Conservation (phyloP, 2,888 invertebrate species). For the Entomobrya multifasciata region DNA sequence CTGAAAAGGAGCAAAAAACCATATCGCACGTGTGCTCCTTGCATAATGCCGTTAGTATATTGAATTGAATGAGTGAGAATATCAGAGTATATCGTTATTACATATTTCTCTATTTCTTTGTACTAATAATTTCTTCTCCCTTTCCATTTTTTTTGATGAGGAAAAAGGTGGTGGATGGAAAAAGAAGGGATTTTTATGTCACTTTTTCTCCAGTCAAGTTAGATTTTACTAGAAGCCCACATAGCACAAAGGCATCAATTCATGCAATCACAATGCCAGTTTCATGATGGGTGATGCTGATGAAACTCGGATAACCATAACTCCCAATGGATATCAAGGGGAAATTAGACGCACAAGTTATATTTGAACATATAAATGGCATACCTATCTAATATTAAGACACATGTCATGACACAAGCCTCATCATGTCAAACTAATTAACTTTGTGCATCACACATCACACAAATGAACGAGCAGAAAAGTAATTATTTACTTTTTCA, state of each 20-base stretch:
- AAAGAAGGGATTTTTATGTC: constrained; percentile 11
- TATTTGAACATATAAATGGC: too few species aligned
- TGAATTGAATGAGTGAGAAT: constrained; percentile 29
- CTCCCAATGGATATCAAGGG: constrained; percentile 12
- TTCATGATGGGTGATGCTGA: constrained; percentile 11
- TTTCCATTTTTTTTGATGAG: constrained; percentile 8
- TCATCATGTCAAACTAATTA: constrained; percentile 64
- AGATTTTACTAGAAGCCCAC: too few species aligned
- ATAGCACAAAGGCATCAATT: constrained; percentile 24
- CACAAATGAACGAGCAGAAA: constrained; percentile 21
- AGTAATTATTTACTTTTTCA: constrained; percentile 43
- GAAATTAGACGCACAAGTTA: too few species aligned
- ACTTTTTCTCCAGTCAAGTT: constrained; percentile 32
- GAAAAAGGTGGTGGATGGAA: constrained; percentile 2
- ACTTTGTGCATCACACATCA: constrained; percentile 26
- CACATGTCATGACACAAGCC: constrained; percentile 32
- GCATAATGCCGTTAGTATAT: constrained; percentile 26
- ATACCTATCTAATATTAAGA: neutral
- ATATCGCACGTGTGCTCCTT: constrained; percentile 42
- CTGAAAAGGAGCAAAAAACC: constrained; percentile 24
- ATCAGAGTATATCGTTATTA: neutral
- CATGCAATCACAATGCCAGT: constrained; percentile 12
- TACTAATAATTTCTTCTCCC: neutral
- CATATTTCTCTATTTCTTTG: neutral
- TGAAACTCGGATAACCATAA: constrained; percentile 16